phyloP scores from a whole-genome alignment of 2,113 vertebrate genomes.

The Megaceryle maxima region DNA sequence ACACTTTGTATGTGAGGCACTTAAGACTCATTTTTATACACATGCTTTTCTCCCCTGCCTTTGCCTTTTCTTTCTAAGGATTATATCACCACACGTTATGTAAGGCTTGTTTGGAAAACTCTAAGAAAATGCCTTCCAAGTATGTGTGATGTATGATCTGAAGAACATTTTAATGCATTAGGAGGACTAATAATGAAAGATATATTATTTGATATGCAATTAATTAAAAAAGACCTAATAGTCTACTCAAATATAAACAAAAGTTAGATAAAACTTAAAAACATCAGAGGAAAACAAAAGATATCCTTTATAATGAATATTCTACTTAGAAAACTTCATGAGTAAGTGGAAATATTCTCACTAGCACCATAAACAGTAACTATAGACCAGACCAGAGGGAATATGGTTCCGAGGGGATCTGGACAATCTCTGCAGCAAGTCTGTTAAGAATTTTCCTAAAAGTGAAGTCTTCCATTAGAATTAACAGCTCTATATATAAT shows the following conservation, averaged over 20 bases:
- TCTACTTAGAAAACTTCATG: background rate
- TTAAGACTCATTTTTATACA: background rate
- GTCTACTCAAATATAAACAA: background rate
- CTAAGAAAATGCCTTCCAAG: background rate
- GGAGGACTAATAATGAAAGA: slow-evolving; percentile 28
- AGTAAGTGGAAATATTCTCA: slow-evolving; percentile 2
- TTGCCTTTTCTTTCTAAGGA: background rate
- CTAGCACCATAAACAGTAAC: background rate
- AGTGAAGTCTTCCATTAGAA: background rate
- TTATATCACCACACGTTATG: background rate
- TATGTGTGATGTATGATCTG: background rate
- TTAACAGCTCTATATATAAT: background rate
- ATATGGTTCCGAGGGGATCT: background rate
- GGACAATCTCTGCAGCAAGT: background rate
- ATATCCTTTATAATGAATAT: background rate
- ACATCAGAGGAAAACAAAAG: background rate
- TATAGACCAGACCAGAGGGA: background rate
- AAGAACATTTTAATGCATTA: slow-evolving; percentile 44
- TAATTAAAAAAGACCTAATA: background rate
- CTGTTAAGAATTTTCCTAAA: background rate
- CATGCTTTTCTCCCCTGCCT: background rate
- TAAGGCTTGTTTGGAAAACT: slow-evolving; percentile 18
- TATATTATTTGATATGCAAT: background rate
- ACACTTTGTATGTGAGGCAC: background rate
- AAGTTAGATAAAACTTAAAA: background rate